Percentiles rank a stretch among this genome's conserved stretches.
Evolutionary conservation across 1,140 invertebrate species (phyloP).

Genomic region (Rhyzopertha dominica): DNA sequence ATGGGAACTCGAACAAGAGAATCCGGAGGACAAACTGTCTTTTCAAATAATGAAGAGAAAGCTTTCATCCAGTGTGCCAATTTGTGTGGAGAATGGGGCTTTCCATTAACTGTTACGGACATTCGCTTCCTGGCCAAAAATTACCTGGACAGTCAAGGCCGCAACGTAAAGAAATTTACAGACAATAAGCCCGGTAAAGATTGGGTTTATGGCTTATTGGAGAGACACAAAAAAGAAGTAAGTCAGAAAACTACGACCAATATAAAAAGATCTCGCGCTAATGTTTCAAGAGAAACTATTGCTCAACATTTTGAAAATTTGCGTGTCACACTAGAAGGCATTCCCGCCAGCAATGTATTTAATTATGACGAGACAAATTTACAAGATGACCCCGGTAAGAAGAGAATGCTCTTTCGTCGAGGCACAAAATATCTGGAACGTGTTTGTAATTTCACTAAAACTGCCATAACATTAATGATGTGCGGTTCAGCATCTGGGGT

Average conservation of each 20-base stretch:
- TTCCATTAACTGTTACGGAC: constrained; percentile 28
- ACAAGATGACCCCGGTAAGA: constrained; percentile 41
- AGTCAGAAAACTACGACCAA: too few relatives aligned
- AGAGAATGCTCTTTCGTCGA: constrained; percentile 36
- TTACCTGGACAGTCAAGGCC: constrained; percentile 28
- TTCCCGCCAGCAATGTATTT: constrained; percentile 16
- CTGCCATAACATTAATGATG: constrained; percentile 37
- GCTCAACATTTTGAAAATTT: not conserved
- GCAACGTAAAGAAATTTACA: constrained; percentile 20
- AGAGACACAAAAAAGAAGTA: too few relatives aligned
- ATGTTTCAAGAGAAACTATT: not conserved
- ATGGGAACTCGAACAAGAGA: constrained; percentile 9
- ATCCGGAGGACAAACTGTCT: constrained; percentile 3
- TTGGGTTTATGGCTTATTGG: constrained; percentile 25
- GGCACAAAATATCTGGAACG: constrained; percentile 42
- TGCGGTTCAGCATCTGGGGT: constrained; percentile 30
- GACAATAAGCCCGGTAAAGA: constrained; percentile 33
- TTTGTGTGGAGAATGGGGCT: constrained; percentile 33
- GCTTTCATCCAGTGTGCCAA: constrained; percentile 22
- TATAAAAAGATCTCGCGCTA: too few relatives aligned
- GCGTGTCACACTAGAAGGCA: constrained; percentile 1
- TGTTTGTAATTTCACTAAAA: constrained; percentile 33
- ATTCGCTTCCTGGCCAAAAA: constrained; percentile 29
- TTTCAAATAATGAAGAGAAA: constrained; percentile 16
- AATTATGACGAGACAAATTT: constrained; percentile 47